A percentile compares a stretch with the other conserved stretches of the same genome.
Evolutionary conservation across 2,113 vertebrate genomes (phyloP).

Genomic region (Cyrtonyx montezumae): DNA sequence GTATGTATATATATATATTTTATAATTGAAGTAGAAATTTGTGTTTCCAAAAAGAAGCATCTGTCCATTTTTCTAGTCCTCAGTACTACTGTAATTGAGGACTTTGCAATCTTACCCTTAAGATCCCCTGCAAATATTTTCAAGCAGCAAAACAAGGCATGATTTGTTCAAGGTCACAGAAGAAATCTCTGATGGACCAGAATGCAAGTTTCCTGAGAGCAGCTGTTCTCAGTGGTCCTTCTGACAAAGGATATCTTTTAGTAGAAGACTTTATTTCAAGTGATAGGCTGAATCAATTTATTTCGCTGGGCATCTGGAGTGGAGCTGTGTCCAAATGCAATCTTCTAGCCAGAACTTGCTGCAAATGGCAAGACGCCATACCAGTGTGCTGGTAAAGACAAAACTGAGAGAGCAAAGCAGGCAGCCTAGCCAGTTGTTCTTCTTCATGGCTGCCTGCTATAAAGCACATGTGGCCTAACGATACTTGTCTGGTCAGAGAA

Average conservation of each 20-base stretch:
- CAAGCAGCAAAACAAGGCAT: not conserved
- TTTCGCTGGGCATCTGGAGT: not conserved
- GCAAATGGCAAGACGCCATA: not conserved
- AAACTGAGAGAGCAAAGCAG: not conserved
- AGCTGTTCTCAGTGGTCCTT: not conserved
- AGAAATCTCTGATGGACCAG: not conserved
- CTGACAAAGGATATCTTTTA: not conserved
- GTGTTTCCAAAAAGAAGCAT: not conserved
- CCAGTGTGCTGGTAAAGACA: not conserved
- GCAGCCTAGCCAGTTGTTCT: not conserved
- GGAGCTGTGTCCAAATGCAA: not conserved
- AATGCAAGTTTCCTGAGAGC: not conserved
- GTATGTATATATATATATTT: too few species aligned
- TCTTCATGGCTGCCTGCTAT: not conserved
- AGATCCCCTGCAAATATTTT: not conserved
- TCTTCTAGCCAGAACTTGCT: not conserved
- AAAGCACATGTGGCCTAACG: not conserved
- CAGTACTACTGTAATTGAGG: not conserved
- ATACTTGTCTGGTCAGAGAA: not conserved
- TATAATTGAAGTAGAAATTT: conserved; percentile 10
- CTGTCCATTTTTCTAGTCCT: not conserved
- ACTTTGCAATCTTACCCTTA: not conserved
- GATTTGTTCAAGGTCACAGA: conserved; percentile 27
- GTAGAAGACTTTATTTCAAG: not conserved
- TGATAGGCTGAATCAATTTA: not conserved